Evolutionary conservation across 2,888 invertebrate species (phyloP).

Genomic region (Crocallis elinguaria): DNA sequence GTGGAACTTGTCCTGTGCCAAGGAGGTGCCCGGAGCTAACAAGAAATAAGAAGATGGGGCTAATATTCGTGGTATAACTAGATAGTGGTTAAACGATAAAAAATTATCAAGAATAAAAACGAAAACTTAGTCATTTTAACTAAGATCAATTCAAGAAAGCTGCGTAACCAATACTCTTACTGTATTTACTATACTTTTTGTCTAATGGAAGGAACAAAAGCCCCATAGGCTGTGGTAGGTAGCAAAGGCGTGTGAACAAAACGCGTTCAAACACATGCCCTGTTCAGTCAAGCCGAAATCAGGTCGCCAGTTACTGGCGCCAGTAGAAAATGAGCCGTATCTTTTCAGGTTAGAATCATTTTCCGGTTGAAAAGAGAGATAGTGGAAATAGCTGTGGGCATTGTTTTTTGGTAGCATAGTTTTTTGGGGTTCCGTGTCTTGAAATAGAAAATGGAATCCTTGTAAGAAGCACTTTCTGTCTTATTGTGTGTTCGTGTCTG

Average conservation of each 20-base stretch:
- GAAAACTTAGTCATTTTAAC: no score
- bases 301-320: conserved; percentile 33
- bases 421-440: neutral
- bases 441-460: no score
- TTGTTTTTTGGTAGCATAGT: conserved; percentile 2
- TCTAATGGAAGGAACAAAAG: conserved; percentile 70
- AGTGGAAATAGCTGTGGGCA: neutral
- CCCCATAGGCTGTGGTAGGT: conserved; percentile 43
- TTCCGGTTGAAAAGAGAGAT: neutral
- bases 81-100: no score
- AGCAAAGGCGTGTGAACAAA: conserved; percentile 67
- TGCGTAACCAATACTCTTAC: no score
- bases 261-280: conserved; percentile 61
- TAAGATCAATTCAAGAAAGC: no score
- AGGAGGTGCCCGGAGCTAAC: no score
- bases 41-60: no score
- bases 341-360: conserved; percentile 9
- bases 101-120: no score
- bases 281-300: conserved; percentile 44
- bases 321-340: conserved; percentile 36
- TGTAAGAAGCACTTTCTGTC: no score
- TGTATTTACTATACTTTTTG: neutral
- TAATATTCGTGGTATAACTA: no score
- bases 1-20: no score
- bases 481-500: no score